phyloP scores from a whole-genome alignment of 1,140 invertebrate species.

The Macrobrachium rosenbergii region DNA sequence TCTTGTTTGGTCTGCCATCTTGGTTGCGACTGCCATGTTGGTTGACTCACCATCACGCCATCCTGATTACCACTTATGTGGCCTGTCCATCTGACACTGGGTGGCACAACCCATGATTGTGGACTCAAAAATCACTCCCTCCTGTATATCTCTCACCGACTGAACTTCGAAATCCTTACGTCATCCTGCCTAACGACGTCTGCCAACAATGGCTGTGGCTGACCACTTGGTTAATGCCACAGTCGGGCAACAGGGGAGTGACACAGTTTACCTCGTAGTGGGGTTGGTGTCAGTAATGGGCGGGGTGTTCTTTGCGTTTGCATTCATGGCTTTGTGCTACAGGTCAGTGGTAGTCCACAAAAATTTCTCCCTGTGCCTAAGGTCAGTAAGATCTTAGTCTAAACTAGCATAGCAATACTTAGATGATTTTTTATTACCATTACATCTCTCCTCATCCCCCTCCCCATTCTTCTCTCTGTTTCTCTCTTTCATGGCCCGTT shows the following conservation, averaged over 20 bases:
- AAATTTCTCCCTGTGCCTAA: constrained; percentile 96
- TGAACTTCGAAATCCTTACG: constrained; percentile 40
- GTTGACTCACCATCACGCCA: constrained; percentile 54
- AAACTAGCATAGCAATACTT: constrained; percentile 50
- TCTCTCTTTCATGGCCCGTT: constrained; percentile 52
- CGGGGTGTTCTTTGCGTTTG: constrained; percentile 98
- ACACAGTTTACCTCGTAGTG: constrained; percentile 91
- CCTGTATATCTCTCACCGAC: constrained; percentile 21
- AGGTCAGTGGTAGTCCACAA: constrained; percentile 98
- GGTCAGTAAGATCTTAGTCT: constrained; percentile 79
- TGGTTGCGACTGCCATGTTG: constrained; percentile 48
- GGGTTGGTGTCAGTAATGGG: constrained; percentile 98
- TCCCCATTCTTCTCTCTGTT: constrained; percentile 42
- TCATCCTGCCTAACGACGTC: constrained; percentile 17
- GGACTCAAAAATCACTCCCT: constrained; percentile 57
- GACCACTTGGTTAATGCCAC: neutral
- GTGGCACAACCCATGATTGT: constrained; percentile 60
- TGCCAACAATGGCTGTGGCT: constrained; percentile 34
- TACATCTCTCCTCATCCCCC: constrained; percentile 49
- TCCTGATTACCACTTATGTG: constrained; percentile 56
- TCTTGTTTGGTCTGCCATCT: constrained; percentile 56
- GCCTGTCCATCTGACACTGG: constrained; percentile 47
- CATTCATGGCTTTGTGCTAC: constrained; percentile 98
- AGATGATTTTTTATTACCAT: constrained; percentile 50
- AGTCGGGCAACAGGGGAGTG: constrained; percentile 66